These are phyloP conservation scores for Meloidogyne chitwoodi DNA, from an alignment of 1,140 invertebrate species.

Conservation along the genomic window DNA sequence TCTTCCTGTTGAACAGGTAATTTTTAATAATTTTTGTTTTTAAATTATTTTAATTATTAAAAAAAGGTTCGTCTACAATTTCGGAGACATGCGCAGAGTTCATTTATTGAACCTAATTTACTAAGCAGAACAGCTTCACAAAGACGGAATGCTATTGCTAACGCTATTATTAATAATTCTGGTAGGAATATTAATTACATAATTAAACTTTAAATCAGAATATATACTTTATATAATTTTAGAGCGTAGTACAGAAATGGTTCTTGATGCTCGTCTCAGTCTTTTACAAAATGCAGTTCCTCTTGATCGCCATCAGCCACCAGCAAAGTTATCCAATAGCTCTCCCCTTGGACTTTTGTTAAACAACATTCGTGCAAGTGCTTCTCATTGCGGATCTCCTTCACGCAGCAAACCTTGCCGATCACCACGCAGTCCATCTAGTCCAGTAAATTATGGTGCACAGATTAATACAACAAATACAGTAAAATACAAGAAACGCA, in stretches of 20 bases:
- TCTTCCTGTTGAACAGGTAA: conserved; percentile 41
- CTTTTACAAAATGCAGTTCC: background rate
- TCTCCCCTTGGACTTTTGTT: background rate
- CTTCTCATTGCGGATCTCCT: background rate
- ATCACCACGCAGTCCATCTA: background rate
- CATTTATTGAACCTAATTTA: conserved; percentile 16
- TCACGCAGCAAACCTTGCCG: background rate
- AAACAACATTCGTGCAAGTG: background rate
- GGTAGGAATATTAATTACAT: background rate
- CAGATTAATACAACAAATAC: background rate
- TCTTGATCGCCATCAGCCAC: background rate
- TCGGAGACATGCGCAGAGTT: conserved; percentile 41
- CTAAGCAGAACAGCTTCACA: conserved; percentile 3
- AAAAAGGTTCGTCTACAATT: conserved; percentile 43
- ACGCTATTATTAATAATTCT: conserved; percentile 28
- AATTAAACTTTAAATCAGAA: no score
- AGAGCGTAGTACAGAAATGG: background rate
- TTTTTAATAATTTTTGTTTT: no score
- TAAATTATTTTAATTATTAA: background rate
- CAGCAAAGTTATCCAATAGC: background rate
- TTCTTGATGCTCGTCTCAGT: background rate
- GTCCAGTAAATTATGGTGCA: background rate
- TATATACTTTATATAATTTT: no score
- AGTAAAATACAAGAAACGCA: background rate
- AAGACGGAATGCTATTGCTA: conserved; percentile 34